Evolutionary conservation across 2,113 vertebrate species (phyloP).

Genomic region (Onychorhynchus coronatus): DNA sequence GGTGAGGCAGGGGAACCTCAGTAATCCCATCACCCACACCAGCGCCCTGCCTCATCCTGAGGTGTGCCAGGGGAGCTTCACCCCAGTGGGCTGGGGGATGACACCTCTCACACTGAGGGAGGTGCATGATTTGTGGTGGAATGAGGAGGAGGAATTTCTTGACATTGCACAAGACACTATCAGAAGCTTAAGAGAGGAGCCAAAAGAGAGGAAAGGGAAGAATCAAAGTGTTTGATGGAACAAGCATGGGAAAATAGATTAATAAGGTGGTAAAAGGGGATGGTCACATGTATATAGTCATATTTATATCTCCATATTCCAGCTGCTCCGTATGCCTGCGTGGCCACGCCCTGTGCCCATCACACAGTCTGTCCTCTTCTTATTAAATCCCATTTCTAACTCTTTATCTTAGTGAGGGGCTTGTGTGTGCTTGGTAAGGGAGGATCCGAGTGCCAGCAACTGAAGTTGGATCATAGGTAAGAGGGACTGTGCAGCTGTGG

Average conservation of each 20-base stretch:
- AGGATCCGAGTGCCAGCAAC: not conserved
- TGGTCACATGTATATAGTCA: not conserved
- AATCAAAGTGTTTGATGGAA: not conserved
- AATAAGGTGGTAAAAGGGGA: not conserved
- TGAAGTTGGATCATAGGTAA: not conserved
- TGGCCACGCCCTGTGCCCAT: not conserved
- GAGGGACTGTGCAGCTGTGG: not conserved
- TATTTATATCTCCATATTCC: not conserved
- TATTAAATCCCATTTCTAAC: not conserved
- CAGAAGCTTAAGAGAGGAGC: not conserved
- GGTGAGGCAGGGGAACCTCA: not conserved
- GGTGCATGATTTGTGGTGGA: not conserved
- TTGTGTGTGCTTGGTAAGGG: not conserved
- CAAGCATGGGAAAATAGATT: not conserved
- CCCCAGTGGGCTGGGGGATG: fast-evolving
- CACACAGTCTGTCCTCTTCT: not conserved
- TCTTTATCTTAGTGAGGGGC: not conserved
- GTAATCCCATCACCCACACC: not conserved
- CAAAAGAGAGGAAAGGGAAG: not conserved
- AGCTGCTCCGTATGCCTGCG: not conserved
- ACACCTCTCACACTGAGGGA: not conserved
- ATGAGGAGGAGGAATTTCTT: not conserved
- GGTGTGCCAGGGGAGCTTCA: not conserved
- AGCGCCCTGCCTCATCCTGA: not conserved
- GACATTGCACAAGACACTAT: not conserved